Conservation (phyloP, 2,113 vertebrate genomes). For the Rhipidura dahli region DNA sequence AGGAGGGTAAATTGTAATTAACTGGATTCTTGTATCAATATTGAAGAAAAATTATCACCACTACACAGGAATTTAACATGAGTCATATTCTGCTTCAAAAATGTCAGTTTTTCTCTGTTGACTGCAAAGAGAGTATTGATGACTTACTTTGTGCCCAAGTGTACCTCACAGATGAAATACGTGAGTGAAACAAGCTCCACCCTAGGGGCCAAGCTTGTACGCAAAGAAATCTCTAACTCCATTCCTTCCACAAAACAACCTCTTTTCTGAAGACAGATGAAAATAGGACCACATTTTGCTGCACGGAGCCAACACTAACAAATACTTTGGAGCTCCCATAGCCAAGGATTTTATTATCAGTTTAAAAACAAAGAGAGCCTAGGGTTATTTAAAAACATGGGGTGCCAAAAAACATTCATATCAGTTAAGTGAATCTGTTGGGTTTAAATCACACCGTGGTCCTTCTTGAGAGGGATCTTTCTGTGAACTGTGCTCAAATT, state of each 20-base stretch:
- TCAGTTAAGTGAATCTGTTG: not conserved
- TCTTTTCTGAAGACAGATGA: not conserved
- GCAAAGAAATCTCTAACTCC: not conserved
- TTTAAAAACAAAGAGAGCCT: not conserved
- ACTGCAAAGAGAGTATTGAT: not conserved
- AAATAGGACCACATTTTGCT: not conserved
- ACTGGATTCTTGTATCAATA: not conserved
- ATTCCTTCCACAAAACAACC: not conserved
- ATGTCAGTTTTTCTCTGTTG: not conserved
- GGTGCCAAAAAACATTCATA: not conserved
- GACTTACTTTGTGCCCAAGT: not conserved
- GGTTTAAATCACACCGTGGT: rapidly evolving
- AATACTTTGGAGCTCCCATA: not conserved
- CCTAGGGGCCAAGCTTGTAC: rapidly evolving
- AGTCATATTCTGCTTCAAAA: not conserved
- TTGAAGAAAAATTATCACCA: not conserved
- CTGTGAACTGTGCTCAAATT: not conserved
- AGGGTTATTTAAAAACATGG: not conserved
- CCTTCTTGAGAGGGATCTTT: not conserved
- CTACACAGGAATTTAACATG: not conserved
- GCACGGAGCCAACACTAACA: not conserved
- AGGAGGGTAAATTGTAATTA: not conserved
- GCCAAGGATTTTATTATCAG: not conserved
- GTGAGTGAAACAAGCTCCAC: not conserved
- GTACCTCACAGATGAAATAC: rapidly evolving